Evolutionary conservation across 2,113 vertebrate genomes (phyloP).

Genomic region (Sinocyclocheilus rhinocerous): DNA sequence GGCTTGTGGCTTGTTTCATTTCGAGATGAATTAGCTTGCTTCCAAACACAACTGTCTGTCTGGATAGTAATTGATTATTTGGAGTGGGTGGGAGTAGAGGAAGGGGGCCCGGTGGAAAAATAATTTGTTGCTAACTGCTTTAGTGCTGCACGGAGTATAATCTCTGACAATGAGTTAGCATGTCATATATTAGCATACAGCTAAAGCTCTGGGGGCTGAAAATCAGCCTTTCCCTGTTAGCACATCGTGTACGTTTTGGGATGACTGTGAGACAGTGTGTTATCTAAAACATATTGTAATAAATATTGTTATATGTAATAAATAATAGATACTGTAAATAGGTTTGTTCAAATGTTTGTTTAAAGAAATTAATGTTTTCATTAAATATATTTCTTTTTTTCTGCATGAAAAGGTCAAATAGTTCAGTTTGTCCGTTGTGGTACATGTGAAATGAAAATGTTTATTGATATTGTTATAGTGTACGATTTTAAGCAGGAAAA

Average conservation of each 20-base stretch:
- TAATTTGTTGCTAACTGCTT: conserved; percentile 13
- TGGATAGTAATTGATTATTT: conserved; percentile 21
- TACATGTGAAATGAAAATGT: not conserved
- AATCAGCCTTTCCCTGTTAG: not conserved
- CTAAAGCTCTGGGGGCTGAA: not conserved
- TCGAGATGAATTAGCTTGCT: conserved; percentile 46
- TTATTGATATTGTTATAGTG: not conserved
- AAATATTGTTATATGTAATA: not conserved
- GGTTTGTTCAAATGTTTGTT: not conserved
- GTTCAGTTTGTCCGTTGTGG: not conserved
- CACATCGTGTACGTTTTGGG: not conserved
- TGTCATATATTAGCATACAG: not conserved
- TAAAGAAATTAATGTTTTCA: not conserved
- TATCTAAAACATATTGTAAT: not conserved
- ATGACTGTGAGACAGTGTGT: not conserved
- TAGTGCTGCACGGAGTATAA: not conserved
- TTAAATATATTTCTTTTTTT: not conserved
- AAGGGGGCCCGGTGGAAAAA: conserved; percentile 4
- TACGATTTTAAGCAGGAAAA: not conserved
- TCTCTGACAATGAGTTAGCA: not conserved
- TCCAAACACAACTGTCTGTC: conserved; percentile 22
- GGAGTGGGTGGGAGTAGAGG: not conserved
- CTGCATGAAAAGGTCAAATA: not conserved
- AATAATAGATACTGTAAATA: not conserved
- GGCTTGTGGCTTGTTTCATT: conserved; percentile 21